Evolutionary conservation across 2,888 invertebrate species (phyloP).

Genomic region (Machimus atricapillus): DNA sequence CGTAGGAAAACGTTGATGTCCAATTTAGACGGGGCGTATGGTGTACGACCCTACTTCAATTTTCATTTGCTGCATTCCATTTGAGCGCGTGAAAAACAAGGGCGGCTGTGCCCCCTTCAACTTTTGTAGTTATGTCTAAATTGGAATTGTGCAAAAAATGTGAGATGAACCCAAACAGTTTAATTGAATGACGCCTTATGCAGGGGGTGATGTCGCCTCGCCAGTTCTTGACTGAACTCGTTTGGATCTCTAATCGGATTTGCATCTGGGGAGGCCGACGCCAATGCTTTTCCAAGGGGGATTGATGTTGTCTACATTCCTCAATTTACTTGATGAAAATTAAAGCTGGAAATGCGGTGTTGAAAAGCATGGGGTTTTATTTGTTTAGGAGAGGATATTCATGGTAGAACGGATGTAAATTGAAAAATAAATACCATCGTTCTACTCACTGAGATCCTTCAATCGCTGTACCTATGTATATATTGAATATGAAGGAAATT

Average conservation of each 20-base stretch:
- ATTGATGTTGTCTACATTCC: neutral
- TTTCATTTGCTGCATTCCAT: slow-evolving; percentile 11
- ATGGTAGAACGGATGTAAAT: no score
- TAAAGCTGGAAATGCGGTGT: neutral
- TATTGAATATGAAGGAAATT: no score
- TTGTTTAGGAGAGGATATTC: neutral
- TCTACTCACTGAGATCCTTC: no score
- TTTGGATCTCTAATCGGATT: neutral
- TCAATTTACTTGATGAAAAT: neutral
- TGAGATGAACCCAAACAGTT: slow-evolving; percentile 24
- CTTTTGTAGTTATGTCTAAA: neutral
- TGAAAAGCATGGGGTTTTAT: neutral
- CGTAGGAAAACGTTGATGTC: neutral
- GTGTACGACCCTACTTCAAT: neutral
- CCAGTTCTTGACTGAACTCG: neutral
- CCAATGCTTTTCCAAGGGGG: neutral
- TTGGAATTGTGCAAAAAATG: neutral
- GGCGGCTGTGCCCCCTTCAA: neutral
- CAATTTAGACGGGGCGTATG: neutral
- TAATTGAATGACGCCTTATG: slow-evolving; percentile 18
- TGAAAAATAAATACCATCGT: no score
- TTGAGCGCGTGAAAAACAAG: neutral
- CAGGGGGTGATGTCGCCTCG: neutral
- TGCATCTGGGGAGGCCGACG: neutral
- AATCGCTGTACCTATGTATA: no score